Conservation (phyloP, 2,888 invertebrate species). For the Spodoptera exigua region DNA sequence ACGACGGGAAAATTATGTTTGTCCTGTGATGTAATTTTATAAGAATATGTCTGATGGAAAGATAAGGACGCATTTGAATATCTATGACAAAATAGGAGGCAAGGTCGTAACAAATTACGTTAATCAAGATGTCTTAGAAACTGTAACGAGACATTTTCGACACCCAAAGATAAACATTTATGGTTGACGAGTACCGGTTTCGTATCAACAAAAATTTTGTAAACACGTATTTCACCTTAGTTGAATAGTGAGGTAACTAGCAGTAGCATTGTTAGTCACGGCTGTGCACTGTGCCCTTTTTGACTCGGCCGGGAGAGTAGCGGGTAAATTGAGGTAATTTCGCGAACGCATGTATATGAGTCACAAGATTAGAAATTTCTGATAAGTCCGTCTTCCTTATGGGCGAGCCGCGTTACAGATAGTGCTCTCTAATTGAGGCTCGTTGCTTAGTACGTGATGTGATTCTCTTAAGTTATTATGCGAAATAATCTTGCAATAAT, state of each 20-base stretch:
- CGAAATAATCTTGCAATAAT: conserved; percentile 63
- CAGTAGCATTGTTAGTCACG: conserved; percentile 58
- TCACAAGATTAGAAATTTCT: conserved; percentile 83
- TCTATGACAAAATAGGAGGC: conserved; percentile 24
- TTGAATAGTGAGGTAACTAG: conserved; percentile 31
- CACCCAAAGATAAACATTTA: conserved; percentile 68
- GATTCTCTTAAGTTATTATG: conserved; percentile 69
- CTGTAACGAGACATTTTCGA: conserved; percentile 64
- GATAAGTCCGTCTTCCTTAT: conserved; percentile 81
- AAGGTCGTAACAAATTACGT: conserved; percentile 55
- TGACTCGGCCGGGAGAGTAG: conserved; percentile 48
- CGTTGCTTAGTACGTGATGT: conserved; percentile 74
- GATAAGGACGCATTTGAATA: conserved; percentile 19
- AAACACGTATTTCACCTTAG: conserved; percentile 49
- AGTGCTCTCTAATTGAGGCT: conserved; percentile 76
- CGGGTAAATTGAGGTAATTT: conserved; percentile 69
- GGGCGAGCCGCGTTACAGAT: conserved; percentile 79
- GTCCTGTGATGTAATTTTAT: conserved; percentile 19
- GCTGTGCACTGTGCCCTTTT: conserved; percentile 60
- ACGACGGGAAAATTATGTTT: conserved; percentile 20
- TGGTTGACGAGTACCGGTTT: conserved; percentile 59
- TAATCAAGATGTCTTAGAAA: conserved; percentile 67
- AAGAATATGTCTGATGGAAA: not conserved
- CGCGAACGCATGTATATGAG: conserved; percentile 74
- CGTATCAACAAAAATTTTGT: conserved; percentile 33